Percentiles rank a stretch among this genome's conserved stretches.
These are phyloP conservation scores for Drosophila mojavensis DNA, from an alignment of 1,140 invertebrate species.

Conservation along the genomic window DNA sequence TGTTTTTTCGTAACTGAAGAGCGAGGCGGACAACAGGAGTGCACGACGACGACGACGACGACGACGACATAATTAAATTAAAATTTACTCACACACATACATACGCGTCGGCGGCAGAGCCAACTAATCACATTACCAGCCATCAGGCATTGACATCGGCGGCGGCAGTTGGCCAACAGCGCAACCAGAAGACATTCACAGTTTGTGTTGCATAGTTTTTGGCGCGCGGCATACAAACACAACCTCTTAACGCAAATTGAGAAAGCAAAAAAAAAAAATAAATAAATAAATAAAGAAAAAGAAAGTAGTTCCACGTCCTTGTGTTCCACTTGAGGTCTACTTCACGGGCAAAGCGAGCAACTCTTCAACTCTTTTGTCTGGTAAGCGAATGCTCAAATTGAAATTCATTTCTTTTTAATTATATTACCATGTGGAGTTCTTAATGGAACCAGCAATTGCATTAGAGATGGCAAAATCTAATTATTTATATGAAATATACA, in stretches of 20 bases:
- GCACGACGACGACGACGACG: slow-evolving; percentile 42
- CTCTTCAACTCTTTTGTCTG: slow-evolving; percentile 60
- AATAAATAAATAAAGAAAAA: not conserved
- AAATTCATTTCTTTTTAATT: not conserved
- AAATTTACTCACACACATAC: slow-evolving; percentile 57
- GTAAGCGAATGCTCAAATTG: slow-evolving; percentile 47
- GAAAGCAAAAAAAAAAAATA: not conserved
- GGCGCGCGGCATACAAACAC: slow-evolving; percentile 51
- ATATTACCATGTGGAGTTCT: not conserved
- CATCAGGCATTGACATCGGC: slow-evolving; percentile 37
- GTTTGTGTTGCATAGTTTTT: slow-evolving; percentile 72
- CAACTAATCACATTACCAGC: slow-evolving; percentile 79
- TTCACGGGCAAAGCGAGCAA: slow-evolving; percentile 44
- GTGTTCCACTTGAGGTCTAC: slow-evolving; percentile 1
- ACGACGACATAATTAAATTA: slow-evolving; percentile 77
- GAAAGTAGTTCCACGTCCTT: slow-evolving; percentile 4
- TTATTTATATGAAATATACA: too few relatives aligned
- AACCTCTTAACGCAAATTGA: slow-evolving; percentile 43
- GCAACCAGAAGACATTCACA: slow-evolving; percentile 53
- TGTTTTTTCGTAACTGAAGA: slow-evolving; percentile 66
- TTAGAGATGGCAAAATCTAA: too few relatives aligned
- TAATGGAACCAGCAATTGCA: not conserved
- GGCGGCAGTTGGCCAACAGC: slow-evolving; percentile 52
- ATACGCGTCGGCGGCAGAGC: slow-evolving; percentile 19
- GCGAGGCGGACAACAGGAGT: slow-evolving; percentile 22